Base-by-base conservation (phyloP, 2,888 invertebrate species). In the Trilocha varians region DNA sequence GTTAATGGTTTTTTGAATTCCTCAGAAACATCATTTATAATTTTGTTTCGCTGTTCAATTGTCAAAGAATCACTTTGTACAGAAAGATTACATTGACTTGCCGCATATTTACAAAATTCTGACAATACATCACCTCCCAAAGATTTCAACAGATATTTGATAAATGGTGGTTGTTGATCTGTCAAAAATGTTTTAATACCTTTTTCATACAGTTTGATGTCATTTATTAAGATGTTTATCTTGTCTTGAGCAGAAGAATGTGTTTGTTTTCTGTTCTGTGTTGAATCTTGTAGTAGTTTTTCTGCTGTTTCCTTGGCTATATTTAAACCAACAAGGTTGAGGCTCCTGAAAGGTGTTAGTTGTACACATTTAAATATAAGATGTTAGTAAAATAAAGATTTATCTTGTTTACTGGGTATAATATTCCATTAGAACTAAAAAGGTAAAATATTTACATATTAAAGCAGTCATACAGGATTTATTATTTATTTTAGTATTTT, bases 61-160 rank as follows among this genome's bases (percentile, higher is more conserved):
- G 89, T 88, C 25, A 90, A 70, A 15, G 83, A 74, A 70, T 93
- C 90, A 11, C 83, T 87, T 52, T 88, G 88, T 11, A 90, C 70
- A 45, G 87, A 89, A 8, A 89, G 70, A 53, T 91, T 90, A 55
- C 90, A 91, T 68, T 95, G 94, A 53, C 89, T 89, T 1, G 94
- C 92, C 39, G 94, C 88, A 72, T 95, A 93, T 57, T 90, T 89
- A 47, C 95, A 89, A 40, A 96, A 88, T 58, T 94, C 91, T 44
- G 92, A 92, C 13, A 92, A 88, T 43, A 96, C 89, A 62, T 98
- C 97, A 17, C 92, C 89, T 36, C 95, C 94, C 36, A 95, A 78
- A 0, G 95, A 91, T 75, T 95, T 95, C 18, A 97, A 74, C 35
- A 98, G 80, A 78, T 97, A 96, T 71, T 95, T 96, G 1, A 89